A percentile compares a stretch with the other conserved stretches of the same genome.
phyloP scores from a whole-genome alignment of 30 jellyfish, hydroid and myxozoan species.

The Phacellophora camtschatica region DNA sequence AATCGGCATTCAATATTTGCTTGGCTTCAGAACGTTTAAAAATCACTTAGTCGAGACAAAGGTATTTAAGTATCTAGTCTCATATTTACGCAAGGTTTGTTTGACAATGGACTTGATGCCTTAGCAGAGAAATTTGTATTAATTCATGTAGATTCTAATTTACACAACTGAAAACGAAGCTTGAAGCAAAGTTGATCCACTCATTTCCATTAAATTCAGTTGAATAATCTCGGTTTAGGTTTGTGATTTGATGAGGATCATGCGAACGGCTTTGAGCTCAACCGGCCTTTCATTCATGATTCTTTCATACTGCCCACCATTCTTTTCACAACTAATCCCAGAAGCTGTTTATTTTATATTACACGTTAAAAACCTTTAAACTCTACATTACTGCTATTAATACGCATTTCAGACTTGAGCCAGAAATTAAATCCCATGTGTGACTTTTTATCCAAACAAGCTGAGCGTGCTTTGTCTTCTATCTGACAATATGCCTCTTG shows the following conservation, averaged over 20 bases:
- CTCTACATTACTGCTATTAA: background rate
- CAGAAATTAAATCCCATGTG: background rate
- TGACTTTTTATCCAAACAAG: background rate
- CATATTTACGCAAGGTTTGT: background rate
- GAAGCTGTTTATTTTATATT: background rate
- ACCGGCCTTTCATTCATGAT: conserved; percentile 8
- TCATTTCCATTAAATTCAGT: conserved; percentile 13
- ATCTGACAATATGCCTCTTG: background rate
- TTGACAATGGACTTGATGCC: background rate
- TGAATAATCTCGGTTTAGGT: conserved; percentile 18
- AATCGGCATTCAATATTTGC: background rate
- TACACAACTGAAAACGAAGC: background rate
- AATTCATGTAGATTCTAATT: conserved; percentile 18
- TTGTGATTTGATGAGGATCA: conserved; percentile 48
- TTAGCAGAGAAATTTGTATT: background rate
- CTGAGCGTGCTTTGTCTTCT: background rate
- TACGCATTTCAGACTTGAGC: background rate
- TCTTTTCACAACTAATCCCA: background rate
- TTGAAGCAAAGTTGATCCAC: background rate
- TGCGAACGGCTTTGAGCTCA: conserved; percentile 21
- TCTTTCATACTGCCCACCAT: background rate
- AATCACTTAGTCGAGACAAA: background rate
- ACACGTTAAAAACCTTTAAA: background rate
- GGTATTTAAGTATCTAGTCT: background rate
- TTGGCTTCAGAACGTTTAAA: background rate